phyloP scores from a whole-genome alignment of 2,797 vertebrate species.

The Sternarchorhynchus goeldii region DNA sequence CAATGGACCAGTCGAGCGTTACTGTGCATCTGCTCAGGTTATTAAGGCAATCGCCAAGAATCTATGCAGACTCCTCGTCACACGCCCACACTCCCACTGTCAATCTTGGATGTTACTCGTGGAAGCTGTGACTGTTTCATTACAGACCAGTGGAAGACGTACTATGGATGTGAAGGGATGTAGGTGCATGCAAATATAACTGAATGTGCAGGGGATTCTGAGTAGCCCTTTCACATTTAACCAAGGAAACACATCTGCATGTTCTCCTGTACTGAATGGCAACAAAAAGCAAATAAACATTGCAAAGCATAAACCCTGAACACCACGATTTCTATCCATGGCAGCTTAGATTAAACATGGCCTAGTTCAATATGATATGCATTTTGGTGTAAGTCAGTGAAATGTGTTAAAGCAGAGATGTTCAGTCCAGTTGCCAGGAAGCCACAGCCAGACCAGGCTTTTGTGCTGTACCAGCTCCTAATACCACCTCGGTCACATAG shows the following conservation, averaged over 20 bases:
- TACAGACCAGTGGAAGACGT: constrained; percentile 56
- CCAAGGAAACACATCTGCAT: neutral
- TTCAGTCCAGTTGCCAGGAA: no score
- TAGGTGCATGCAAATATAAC: constrained; percentile 46
- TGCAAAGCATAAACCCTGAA: neutral
- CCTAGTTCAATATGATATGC: no score
- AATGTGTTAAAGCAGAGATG: neutral
- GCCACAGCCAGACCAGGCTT: no score
- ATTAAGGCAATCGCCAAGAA: constrained; percentile 46
- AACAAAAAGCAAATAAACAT: neutral
- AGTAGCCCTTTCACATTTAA: constrained; percentile 13
- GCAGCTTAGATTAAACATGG: neutral
- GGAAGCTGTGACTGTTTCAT: constrained; percentile 51
- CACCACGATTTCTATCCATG: neutral
- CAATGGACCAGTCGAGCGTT: constrained; percentile 33
- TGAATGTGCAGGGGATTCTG: neutral
- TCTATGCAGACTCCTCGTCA: constrained; percentile 51
- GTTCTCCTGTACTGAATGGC: constrained; percentile 6
- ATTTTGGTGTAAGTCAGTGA: neutral
- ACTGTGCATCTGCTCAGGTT: constrained; percentile 54
- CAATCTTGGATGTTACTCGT: constrained; percentile 43
- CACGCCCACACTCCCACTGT: constrained; percentile 58
- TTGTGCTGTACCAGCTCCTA: no score
- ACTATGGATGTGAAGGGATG: constrained; percentile 40
- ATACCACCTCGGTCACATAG: no score